Percentiles rank a stretch among this genome's conserved stretches.
Evolutionary conservation across 2,888 invertebrate species (phyloP).

Genomic region (Abrostola tripartita): DNA sequence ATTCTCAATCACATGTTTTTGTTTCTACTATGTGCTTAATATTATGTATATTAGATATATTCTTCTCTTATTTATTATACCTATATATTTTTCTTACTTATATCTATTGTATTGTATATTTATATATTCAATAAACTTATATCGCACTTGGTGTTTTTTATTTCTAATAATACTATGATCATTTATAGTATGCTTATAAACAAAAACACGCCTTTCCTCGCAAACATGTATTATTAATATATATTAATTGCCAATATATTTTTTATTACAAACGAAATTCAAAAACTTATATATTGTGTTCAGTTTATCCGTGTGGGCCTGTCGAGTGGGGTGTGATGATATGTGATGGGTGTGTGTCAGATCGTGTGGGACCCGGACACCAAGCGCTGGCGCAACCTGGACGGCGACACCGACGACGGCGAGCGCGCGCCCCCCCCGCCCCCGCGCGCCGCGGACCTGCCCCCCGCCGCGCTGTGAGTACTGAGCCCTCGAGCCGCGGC

Average conservation of each 20-base stretch:
- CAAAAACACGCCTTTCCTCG: too few relatives aligned
- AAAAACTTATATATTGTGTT: not conserved
- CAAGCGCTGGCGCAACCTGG: constrained; percentile 95
- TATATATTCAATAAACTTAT: constrained; percentile 62
- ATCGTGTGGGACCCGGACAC: constrained; percentile 97
- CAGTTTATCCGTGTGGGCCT: not conserved
- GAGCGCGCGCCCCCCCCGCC: constrained; percentile 73
- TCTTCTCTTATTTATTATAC: constrained; percentile 10
- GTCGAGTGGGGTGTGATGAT: constrained; percentile 3
- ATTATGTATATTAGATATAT: too few relatives aligned
- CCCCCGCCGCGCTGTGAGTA: constrained; percentile 44
- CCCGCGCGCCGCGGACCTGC: constrained; percentile 47
- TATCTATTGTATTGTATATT: constrained; percentile 42
- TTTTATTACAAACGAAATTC: too few relatives aligned
- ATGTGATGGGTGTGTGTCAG: constrained; percentile 76
- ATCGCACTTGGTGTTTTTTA: constrained; percentile 57
- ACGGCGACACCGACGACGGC: constrained; percentile 90
- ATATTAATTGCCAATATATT: too few relatives aligned
- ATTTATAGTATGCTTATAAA: too few relatives aligned
- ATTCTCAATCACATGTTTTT: constrained; percentile 1
- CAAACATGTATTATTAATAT: too few relatives aligned
- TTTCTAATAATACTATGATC: constrained; percentile 30
- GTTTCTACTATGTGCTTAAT: not conserved
- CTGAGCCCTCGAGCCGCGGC: too few relatives aligned
- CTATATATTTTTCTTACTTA: constrained; percentile 30